Percentiles rank a stretch among this genome's conserved stretches.
Evolutionary conservation across 2,797 vertebrate genomes (phyloP).

Genomic region (Lepus townsendii): DNA sequence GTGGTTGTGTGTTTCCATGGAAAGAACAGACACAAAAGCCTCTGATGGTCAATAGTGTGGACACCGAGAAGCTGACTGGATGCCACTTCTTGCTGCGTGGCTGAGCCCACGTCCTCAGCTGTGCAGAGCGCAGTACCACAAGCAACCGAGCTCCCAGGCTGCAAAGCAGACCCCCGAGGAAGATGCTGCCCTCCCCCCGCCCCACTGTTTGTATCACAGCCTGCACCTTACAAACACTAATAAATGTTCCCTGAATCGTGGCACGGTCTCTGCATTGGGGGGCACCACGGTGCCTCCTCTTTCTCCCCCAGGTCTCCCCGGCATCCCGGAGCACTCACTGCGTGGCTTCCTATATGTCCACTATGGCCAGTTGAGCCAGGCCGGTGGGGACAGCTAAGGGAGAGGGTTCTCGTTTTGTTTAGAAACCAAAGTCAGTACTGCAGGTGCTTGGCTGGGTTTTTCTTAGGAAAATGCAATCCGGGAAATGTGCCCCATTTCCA

Average conservation of each 20-base stretch:
- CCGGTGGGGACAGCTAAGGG: not conserved
- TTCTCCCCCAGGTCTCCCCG: not conserved
- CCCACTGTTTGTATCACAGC: not conserved
- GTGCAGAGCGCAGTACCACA: not conserved
- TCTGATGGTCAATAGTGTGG: not conserved
- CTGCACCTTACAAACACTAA: slow-evolving; percentile 56
- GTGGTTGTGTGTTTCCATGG: not conserved
- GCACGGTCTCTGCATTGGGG: slow-evolving; percentile 22
- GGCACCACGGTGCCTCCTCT: not conserved
- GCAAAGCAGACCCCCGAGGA: slow-evolving; percentile 30
- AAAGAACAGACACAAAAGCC: not conserved
- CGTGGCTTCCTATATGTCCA: not conserved
- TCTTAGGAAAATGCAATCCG: not conserved
- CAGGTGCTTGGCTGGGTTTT: not conserved
- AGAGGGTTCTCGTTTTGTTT: slow-evolving; percentile 36
- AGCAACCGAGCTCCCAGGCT: not conserved
- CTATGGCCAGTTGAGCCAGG: not conserved
- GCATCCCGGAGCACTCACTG: not conserved
- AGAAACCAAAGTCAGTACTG: not conserved
- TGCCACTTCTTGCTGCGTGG: not conserved
- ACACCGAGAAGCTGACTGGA: not conserved
- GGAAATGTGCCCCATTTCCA: not conserved
- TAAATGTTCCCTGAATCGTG: slow-evolving; percentile 68
- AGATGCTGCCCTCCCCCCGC: not conserved
- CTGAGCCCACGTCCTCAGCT: not conserved